Evolutionary conservation across 1,140 invertebrate species (phyloP), one percentile per base, ranked within the genome.

Genomic region (Drosophila rufa): DNA sequence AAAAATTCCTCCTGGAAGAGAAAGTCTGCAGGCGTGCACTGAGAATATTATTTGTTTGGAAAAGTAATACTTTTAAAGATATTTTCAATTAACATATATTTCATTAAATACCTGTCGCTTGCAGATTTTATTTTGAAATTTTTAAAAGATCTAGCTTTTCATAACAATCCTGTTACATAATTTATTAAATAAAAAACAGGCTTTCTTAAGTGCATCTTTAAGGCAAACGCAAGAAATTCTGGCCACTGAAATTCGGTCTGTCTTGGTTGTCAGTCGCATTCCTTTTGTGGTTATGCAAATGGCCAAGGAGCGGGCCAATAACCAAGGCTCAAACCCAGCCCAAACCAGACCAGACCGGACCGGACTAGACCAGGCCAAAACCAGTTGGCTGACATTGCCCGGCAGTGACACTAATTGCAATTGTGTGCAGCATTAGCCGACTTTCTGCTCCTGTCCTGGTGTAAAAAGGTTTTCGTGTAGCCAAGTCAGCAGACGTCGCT

Each of bases 361-460:
- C 51, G 12, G 36, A 5, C 33, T 30, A 15, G 19, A n/a, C 62
- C 22, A 30, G 48, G 25, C 48, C 33, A 22, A 68, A 70, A 55
- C 55, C 74, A 59, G 65, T 71, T 67, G 80, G 50, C 64, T 62
- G 69, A 70, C 67, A 70, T 53, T 64, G 57, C 60, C 80, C 68
- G 75, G 62, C 83, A 84, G 77, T 90, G 85, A 89, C 84, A 89
- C 84, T 89, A 89, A 89, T 90, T 89, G 84, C 84, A 89, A 89
- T 89, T 89, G 84, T 89, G 77, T 89, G 84, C 80, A 77, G 80
- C 84, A 89, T 89, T 87, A 84, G 84, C 65, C 55, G 53, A 73
- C 69, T 59, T 59, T 50, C 69, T 58, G 69, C 51, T 42, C 61
- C 50, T 57, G 75, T 70, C 62, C 64, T 42, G 38, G 40, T 64